These are phyloP conservation scores for Metridium senile DNA, from an alignment of 92 coral and sea anemone genomes.

Conservation along the genomic window DNA sequence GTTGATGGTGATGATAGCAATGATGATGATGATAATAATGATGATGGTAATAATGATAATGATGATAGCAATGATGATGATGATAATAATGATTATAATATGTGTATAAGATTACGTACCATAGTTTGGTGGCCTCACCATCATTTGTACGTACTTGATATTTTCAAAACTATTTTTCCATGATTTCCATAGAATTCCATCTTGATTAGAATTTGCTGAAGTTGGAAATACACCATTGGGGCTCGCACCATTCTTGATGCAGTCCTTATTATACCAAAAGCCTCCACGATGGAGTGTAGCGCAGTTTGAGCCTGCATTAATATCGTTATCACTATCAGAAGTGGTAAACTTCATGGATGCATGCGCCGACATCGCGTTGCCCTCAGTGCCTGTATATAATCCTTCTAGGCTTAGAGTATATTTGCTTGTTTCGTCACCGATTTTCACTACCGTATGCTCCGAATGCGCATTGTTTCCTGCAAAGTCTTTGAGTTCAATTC, in stretches of 20 bases:
- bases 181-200: conserved; percentile 22
- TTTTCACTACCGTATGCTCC: neutral
- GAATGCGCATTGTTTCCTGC: conserved; percentile 6
- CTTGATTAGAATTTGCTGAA: neutral
- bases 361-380: conserved; percentile 24
- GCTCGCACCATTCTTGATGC: conserved; percentile 20
- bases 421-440: conserved; percentile 17
- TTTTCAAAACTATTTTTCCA: conserved; percentile 23
- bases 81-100: too few relatives aligned
- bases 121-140: conserved; percentile 29
- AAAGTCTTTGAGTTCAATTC: conserved; percentile 28
- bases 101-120: too few relatives aligned
- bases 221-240: conserved; percentile 22
- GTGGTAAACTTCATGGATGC: conserved; percentile 4
- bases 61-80: too few relatives aligned
- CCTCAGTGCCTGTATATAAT: conserved; percentile 7
- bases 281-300: conserved; percentile 24
- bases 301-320: conserved; percentile 12
- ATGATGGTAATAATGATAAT: too few relatives aligned
- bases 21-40: too few relatives aligned
- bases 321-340: conserved; percentile 23
- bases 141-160: conserved; percentile 23
- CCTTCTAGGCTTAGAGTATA: conserved; percentile 9
- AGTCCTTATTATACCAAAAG: conserved; percentile 26
- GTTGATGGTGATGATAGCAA: too few relatives aligned